Evolutionary conservation across 2,113 vertebrate species (phyloP), one percentile per base, ranked within the genome.

Genomic region (Calonectris borealis): DNA sequence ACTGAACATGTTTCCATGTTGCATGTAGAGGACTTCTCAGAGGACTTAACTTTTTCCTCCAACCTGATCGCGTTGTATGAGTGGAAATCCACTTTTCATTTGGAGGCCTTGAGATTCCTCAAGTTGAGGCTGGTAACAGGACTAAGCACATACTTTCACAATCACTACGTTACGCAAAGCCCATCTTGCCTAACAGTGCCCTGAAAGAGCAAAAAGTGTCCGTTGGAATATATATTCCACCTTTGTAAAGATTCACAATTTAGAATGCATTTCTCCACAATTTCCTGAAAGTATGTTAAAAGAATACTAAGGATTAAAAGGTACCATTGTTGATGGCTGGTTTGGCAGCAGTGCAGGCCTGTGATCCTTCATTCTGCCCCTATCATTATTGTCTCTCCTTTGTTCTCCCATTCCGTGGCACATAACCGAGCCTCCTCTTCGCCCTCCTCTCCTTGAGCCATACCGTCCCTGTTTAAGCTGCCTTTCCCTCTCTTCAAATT

Each of bases 401-500:
- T 98, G 99, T 81, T 99, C 99, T 73, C 96, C 96, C 97, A 99
- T 97, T 49, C 98, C 98, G 1, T 98, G 99, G 19, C 96, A 96
- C 94, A 98, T 97, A 42, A 98, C 88, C 0, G 98, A 88, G 34
- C 99, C 98, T 83, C 99, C 98, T 97, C 99, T 97, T 83, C 98
- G 95, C 54, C 98, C 98, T 91, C 98, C 98, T 91, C 99, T 98
- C 92, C 99, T 94, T 3, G 97, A 98, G 49, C 98, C 98, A 0
- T 98, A 99, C 5, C 99, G 98, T 4, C 98, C 99, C 91, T 99
- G 98, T 85, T 98, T 99, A 32, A 99, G 98, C 91, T 99, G 98
- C 7, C 99, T 98, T 68, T 99, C 99, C 88, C 99, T 98, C 87
- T 99, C 99, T 93, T 99, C 99, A 69, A 99, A 99, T 88, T 99